phyloP scores from a whole-genome alignment of 2,113 vertebrate species.

The Solenodon paradoxus region DNA sequence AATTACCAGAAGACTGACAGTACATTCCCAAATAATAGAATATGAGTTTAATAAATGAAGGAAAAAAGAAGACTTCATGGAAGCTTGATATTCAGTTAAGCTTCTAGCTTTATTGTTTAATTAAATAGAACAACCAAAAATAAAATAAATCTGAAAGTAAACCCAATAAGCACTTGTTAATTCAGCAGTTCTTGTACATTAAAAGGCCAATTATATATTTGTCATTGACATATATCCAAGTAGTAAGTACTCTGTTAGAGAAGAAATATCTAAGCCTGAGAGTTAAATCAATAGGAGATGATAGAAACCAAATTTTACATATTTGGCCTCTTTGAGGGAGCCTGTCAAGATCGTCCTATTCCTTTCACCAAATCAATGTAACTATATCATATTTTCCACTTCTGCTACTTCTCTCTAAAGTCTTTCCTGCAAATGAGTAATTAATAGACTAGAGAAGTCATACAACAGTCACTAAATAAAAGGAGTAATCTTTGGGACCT shows the following conservation, averaged over 20 bases:
- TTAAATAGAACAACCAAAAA: conserved; percentile 19
- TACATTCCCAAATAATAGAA: neutral
- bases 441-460: neutral
- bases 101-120: neutral
- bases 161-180: neutral
- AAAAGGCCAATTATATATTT: neutral
- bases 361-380: neutral
- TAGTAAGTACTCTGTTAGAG: neutral
- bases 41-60: neutral
- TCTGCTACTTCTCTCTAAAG: neutral
- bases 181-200: neutral
- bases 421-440: neutral
- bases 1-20: neutral
- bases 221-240: neutral
- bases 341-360: neutral
- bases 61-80: neutral
- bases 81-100: neutral
- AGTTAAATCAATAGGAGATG: neutral
- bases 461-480: neutral
- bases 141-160: neutral
- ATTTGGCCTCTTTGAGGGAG: neutral
- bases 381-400: neutral
- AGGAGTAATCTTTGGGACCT: neutral
- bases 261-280: neutral
- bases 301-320: neutral